phyloP scores from a whole-genome alignment of 2,113 vertebrate species.

The Lagopus muta region DNA sequence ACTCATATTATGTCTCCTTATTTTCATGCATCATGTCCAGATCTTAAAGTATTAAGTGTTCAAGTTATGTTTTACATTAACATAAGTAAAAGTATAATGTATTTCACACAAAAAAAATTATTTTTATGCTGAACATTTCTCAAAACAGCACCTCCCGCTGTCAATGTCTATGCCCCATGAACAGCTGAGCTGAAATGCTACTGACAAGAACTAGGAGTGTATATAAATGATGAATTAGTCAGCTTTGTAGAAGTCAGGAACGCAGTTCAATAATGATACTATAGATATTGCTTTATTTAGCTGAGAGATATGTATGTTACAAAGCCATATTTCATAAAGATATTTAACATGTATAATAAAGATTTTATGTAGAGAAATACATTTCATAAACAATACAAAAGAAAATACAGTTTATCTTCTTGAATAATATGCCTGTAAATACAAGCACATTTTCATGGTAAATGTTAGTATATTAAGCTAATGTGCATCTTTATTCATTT shows the following conservation, averaged over 20 bases:
- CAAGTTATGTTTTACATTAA: neutral
- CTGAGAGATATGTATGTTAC: neutral
- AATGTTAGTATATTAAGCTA: neutral
- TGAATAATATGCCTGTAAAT: neutral
- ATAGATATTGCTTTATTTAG: conserved; percentile 26
- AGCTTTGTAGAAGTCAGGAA: conserved; percentile 62
- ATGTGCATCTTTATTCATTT: neutral
- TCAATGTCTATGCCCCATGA: conserved; percentile 73
- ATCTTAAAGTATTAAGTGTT: neutral
- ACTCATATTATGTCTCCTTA: neutral
- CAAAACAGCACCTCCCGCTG: conserved; percentile 76
- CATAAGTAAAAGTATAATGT: conserved; percentile 1
- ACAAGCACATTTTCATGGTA: neutral
- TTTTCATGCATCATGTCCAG: neutral
- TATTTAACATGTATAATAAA: neutral
- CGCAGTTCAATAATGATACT: conserved; percentile 40
- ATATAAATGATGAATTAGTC: conserved; percentile 77
- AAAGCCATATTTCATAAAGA: neutral
- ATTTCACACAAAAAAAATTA: conserved; percentile 51
- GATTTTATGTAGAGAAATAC: conserved; percentile 39
- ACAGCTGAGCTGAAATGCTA: conserved; percentile 72
- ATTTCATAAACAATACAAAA: conserved; percentile 9
- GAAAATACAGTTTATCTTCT: neutral
- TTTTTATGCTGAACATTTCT: conserved; percentile 71
- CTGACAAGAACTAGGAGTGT: conserved; percentile 71